Evolutionary conservation across 2,797 vertebrate species (phyloP), one percentile per base, ranked within the genome.

Genomic region (Acanthopagrus latus): DNA sequence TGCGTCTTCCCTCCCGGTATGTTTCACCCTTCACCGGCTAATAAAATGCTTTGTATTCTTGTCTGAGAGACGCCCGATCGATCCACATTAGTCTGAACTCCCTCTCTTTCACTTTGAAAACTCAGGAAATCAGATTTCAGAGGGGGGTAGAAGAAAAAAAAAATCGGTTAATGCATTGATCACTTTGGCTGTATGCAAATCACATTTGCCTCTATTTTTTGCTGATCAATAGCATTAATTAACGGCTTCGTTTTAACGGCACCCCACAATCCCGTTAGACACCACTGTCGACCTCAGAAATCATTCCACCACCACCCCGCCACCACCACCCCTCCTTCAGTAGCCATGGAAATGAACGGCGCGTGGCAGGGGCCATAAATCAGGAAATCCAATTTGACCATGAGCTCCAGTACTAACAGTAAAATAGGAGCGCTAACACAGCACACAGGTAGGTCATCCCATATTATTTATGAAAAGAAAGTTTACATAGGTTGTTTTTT

Each of bases 31-130:
- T 97, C 96, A 93, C 94, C 93, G 93, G 96, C 96, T 97, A 97
- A 98, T 97, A 97, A 97, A 96, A 95, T 84, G 90, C 91, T 95
- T 95, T 94, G 94, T 94, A 95, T 95, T 95, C 94, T 97, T 96
- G 96, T 96, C 96, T 96, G 96, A 96, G 96, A 96, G 96, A 96
- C 94, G 95, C 93, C 92, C 63, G 78, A 95, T 95, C 95, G 93
- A 96, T 96, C 94, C 86, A 89, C 93, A 94, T 95, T 95, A 94
- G 93, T 90, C 93, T 92, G 89, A 92, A 93, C 94, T 95, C 91
- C 85, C 90, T 90, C 90, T 90, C 89, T 81, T 90, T 93, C 91
- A 94, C 94, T 94, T 94, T 93, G 93, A 95, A 95, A 95, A 96
- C 93, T 93, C 92, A 88, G 93, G 91, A 95, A 95, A 95, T 96